These are phyloP conservation scores for Oxystoma pomonae DNA, from an alignment of 2,888 invertebrate genomes.

Conservation along the genomic window DNA sequence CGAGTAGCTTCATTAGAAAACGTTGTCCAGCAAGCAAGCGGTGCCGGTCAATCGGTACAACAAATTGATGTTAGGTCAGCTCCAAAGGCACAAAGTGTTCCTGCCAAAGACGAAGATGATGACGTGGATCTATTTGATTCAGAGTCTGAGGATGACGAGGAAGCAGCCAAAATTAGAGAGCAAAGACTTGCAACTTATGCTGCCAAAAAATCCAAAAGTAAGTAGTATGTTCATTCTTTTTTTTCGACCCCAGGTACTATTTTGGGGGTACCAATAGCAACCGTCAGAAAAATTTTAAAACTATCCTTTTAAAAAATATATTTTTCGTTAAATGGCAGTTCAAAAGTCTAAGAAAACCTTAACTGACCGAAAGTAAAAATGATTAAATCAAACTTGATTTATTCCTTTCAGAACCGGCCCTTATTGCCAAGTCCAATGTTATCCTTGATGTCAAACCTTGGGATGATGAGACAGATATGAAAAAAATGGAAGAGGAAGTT, in stretches of 20 bases:
- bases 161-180: constrained; percentile 70
- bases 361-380: no score
- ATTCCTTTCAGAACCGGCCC: constrained; percentile 68
- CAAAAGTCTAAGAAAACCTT: no score
- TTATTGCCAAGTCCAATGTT: constrained; percentile 93
- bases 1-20: constrained; percentile 33
- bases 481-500: constrained; percentile 73
- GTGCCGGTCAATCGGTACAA: constrained; percentile 25
- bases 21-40: constrained; percentile 30
- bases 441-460: constrained; percentile 92
- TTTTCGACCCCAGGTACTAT: no score
- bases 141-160: constrained; percentile 72
- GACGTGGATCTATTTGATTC: constrained; percentile 80
- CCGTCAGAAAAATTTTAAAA: not conserved
- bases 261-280: not conserved
- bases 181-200: constrained; percentile 85
- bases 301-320: no score
- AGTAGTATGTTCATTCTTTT: constrained; percentile 5
- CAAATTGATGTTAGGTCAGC: constrained; percentile 31
- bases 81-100: constrained; percentile 14
- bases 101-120: constrained; percentile 49
- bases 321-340: no score
- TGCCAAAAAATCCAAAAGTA: constrained; percentile 88
- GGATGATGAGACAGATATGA: constrained; percentile 94
- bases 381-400: no score